phyloP scores from a whole-genome alignment of 2,888 invertebrate species.

The Ophion ventricosus region DNA sequence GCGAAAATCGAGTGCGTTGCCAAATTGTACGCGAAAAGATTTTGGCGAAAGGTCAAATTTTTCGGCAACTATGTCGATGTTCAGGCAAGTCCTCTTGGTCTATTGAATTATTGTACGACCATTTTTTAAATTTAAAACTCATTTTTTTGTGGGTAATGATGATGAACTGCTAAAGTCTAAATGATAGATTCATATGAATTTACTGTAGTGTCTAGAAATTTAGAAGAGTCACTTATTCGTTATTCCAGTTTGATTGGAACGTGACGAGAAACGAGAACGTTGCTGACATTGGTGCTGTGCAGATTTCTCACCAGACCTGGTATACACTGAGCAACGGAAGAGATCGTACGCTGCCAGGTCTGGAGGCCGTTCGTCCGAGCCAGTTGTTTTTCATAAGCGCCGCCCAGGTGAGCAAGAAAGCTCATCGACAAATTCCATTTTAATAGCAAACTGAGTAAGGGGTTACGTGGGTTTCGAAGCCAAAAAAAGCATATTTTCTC shows the following conservation, averaged over 20 bases:
- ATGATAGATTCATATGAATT: no score
- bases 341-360: constrained; percentile 82
- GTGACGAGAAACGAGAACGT: constrained; percentile 85
- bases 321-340: constrained; percentile 77
- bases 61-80: constrained; percentile 83
- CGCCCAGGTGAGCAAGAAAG: constrained; percentile 81
- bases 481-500: no score
- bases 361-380: constrained; percentile 82
- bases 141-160: neutral
- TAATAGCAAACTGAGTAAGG: no score
- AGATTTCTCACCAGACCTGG: constrained; percentile 84
- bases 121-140: neutral
- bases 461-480: no score
- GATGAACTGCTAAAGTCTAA: neutral
- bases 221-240: neutral
- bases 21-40: constrained; percentile 82
- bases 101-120: neutral
- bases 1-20: constrained; percentile 83
- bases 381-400: constrained; percentile 85
- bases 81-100: constrained; percentile 78
- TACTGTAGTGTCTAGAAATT: neutral
- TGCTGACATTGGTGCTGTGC: constrained; percentile 84
- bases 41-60: constrained; percentile 83
- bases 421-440: constrained; percentile 21
- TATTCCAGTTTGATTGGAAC: constrained; percentile 84